Percentiles rank a stretch among this genome's conserved stretches.
These are phyloP conservation scores for Myrmecobius fasciatus DNA, from an alignment of 2,113 vertebrate genomes.

Conservation along the genomic window DNA sequence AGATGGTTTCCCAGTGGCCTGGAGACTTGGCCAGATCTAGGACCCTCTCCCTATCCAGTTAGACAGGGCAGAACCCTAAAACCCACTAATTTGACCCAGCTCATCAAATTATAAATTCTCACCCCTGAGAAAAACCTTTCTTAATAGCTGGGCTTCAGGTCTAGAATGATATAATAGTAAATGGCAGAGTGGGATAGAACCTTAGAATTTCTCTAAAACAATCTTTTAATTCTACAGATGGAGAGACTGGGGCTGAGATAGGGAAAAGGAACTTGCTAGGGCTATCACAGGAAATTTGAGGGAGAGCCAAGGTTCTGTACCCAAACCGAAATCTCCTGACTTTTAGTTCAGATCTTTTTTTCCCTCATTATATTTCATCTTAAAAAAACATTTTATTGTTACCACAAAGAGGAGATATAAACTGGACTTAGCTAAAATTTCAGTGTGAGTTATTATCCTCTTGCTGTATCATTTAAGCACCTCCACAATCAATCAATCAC, in stretches of 20 bases:
- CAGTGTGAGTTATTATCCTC: background rate
- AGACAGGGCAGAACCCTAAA: background rate
- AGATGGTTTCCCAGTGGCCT: no score
- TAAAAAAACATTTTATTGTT: background rate
- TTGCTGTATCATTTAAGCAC: background rate
- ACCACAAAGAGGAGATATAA: background rate
- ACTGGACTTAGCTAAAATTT: background rate
- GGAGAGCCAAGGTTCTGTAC: background rate
- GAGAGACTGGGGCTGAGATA: background rate
- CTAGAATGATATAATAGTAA: background rate
- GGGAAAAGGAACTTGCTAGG: background rate
- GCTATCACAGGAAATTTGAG: background rate
- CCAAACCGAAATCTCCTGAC: background rate
- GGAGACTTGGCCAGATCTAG: no score
- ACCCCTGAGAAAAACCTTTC: background rate
- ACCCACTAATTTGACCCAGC: background rate
- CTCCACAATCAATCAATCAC: background rate
- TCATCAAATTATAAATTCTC: background rate
- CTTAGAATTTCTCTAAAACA: background rate
- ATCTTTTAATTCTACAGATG: background rate
- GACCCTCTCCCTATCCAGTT: background rate
- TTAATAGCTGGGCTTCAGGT: background rate
- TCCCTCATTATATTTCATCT: background rate
- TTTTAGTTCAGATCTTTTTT: background rate
- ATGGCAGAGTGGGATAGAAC: background rate